Evolutionary conservation across 2,888 invertebrate species (phyloP), one percentile per base, ranked within the genome.

Genomic region (Kryphioiulus occultus): DNA sequence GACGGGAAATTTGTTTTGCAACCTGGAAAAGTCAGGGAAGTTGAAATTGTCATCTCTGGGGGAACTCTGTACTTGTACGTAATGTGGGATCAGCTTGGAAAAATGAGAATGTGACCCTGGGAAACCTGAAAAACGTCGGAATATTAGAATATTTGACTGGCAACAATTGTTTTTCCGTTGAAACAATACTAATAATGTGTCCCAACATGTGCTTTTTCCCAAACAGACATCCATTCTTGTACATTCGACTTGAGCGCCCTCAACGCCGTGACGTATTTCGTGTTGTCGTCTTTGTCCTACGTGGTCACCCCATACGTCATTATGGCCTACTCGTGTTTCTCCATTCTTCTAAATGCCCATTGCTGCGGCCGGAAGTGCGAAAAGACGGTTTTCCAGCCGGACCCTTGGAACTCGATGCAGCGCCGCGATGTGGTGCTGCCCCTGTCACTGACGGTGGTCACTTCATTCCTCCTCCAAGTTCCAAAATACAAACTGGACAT

Each of bases 231-330:
- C n/a, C 85, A 85, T 42, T 47, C 85, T 30, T 87, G 87, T 85
- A 53, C 53, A 26, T 85, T 87, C 42, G 87, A 87, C 68, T 32
- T 87, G 87, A 85, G 85, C 22, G 87, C 87, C 44, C 82, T n/a
- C 30, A 87, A 87, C 68, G 85, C 87, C 0, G 87, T 87, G 53
- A 87, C 39, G n/a, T 87, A 87, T 35, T 87, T 87, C 68, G 87
- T 68, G 26, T 15, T 87, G 87, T 53, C 87, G 0, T 53, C 87
- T 15, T 12, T 87, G 22, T 85, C 87, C 35, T 87, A 87, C 53
- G 87, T 87, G 39, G 85, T 53, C 85, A 85, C 87, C 12, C 87
- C 87, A 2, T 87, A 87, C 30, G n/a, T 44, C 26, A 85, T 87
- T 26, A 85, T 87, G 85, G 85, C 53, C 30, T 87, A 85, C 30